Evolutionary conservation across 2,113 vertebrate genomes (phyloP), one percentile per base, ranked within the genome.

Genomic region (Laticauda laticaudata): DNA sequence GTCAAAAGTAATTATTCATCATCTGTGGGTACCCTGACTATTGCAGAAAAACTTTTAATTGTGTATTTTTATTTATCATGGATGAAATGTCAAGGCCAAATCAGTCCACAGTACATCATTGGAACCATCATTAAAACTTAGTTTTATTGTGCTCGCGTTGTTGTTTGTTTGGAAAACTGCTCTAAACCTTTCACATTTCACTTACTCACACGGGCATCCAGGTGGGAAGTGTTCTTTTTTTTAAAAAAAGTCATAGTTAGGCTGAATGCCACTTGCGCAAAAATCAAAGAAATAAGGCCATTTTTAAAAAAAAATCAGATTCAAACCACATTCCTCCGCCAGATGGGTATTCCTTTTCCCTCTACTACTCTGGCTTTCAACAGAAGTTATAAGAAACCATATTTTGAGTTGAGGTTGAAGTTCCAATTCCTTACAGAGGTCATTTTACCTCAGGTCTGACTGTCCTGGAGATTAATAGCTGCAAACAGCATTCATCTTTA

Each of bases 371-470:
- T 87, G 59, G 14, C 56, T 87, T 93, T 90, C 56, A 54, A 75
- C 29, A 34, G 55, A 86, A 56, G n/a, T 86, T 56, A 34, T n/a
- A 61, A 26, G 54, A 90, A 90, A 61, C 45, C 75, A 93, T 3
- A 8, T n/a, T 86, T 59, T 53, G 54, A 90, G 53, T 90, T 55
- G 86, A 9, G 75, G 48, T n/a, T 90, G 45, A 23, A 85, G 29
- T 61, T 93, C 75, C 75, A 87, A 86, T 61, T 61, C 88, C 23
- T 90, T 90, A 93, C n/a, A 54, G 75, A 64, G 81, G 53, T 92
- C 11, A 90, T 86, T 86, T 59, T 89, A 57, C 69, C 51, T 92
- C 69, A 86, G 57, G 54, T 21, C 20, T 57, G 54, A 59, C 43
- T 18, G 54, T 93, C 21, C 59, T 64, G 56, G 75, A 90, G 81